phyloP scores from a whole-genome alignment of 2,797 vertebrate genomes.

The Momotus momota region DNA sequence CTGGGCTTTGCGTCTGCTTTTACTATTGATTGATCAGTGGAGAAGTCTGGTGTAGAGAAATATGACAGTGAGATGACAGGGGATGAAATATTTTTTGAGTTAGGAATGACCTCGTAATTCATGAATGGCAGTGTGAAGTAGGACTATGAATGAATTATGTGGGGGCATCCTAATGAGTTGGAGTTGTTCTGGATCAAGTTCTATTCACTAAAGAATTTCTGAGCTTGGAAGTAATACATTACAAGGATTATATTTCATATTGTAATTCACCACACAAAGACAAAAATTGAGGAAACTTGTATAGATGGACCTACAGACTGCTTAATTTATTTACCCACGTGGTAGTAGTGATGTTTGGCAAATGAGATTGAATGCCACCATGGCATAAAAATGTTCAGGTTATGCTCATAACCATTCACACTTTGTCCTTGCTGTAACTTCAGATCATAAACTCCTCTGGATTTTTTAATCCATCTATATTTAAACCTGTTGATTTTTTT shows the following conservation, averaged over 20 bases:
- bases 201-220: not conserved
- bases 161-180: not conserved
- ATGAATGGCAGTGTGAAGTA: not conserved
- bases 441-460: not conserved
- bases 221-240: not conserved
- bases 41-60: constrained; percentile 17
- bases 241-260: not conserved
- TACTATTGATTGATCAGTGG: not conserved
- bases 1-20: not conserved
- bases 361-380: not conserved
- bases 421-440: not conserved
- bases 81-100: constrained; percentile 8
- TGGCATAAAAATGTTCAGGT: not conserved
- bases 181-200: not conserved
- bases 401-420: not conserved
- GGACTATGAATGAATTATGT: not conserved
- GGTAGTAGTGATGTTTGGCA: not conserved
- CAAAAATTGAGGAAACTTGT: not conserved
- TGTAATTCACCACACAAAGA: not conserved
- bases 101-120: not conserved
- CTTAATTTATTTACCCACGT: not conserved
- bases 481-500: not conserved
- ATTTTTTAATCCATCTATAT: not conserved
- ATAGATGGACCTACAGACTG: not conserved
- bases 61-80: not conserved